phyloP scores from a whole-genome alignment of 2,113 vertebrate genomes.

The Petaurus breviceps region DNA sequence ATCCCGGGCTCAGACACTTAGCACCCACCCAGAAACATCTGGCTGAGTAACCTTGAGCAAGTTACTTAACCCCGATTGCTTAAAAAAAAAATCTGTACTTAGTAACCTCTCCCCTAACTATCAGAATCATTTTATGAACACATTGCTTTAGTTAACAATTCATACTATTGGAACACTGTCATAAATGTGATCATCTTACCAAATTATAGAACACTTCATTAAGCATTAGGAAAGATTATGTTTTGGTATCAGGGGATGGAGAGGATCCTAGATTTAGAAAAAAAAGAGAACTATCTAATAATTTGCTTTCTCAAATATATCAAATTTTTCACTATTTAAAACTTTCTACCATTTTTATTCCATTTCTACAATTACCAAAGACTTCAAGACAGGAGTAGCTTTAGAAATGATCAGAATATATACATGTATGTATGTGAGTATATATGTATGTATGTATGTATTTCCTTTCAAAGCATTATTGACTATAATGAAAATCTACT shows the following conservation, averaged over 20 bases:
- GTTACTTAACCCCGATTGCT: too few species aligned
- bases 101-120: conserved; percentile 6
- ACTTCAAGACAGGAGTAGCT: neutral
- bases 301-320: conserved; percentile 1
- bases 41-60: too few species aligned
- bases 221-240: neutral
- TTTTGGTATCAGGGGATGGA: neutral
- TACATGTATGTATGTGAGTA: neutral
- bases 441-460: neutral
- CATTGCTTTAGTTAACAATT: conserved; percentile 2
- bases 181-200: conserved; percentile 4
- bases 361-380: neutral
- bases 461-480: conserved; percentile 3
- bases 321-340: neutral
- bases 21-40: too few species aligned
- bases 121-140: conserved; percentile 44
- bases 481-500: conserved; percentile 31
- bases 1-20: too few species aligned
- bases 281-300: neutral
- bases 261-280: conserved; percentile 17
- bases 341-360: conserved; percentile 1
- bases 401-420: neutral
- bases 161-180: conserved; percentile 17
- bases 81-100: conserved; percentile 47
- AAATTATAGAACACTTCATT: conserved; percentile 47